Evolutionary conservation across 2,113 vertebrate genomes (phyloP).

Genomic region (Pleuronectes platessa): DNA sequence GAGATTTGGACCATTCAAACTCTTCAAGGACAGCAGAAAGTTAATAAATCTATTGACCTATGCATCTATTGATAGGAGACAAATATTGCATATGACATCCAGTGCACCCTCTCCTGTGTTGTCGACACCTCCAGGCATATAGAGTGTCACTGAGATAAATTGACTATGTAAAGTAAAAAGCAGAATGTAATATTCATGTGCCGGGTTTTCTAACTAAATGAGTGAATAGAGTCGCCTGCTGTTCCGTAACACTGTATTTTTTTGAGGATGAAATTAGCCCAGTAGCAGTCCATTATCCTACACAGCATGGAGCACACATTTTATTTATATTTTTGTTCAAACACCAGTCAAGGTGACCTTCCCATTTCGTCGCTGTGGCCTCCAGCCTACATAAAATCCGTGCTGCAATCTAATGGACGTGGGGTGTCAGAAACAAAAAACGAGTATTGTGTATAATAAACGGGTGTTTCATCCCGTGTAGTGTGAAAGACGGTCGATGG

Average conservation of each 20-base stretch:
- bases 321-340: conserved; percentile 65
- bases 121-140: conserved; percentile 8
- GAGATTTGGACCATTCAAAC: background rate
- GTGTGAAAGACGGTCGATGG: conserved; percentile 45
- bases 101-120: conserved; percentile 7
- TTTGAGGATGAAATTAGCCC: conserved; percentile 84
- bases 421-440: conserved; percentile 56
- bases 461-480: conserved; percentile 46
- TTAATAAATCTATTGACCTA: background rate
- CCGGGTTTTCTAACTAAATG: conserved; percentile 66
- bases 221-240: conserved; percentile 59
- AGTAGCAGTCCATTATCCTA: conserved; percentile 82
- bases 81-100: conserved; percentile 17
- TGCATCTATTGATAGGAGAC: conserved; percentile 10
- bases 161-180: conserved; percentile 43
- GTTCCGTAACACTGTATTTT: conserved; percentile 56
- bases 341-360: conserved; percentile 81
- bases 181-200: conserved; percentile 76
- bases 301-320: conserved; percentile 71
- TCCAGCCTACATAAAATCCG: conserved; percentile 66
- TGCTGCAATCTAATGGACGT: conserved; percentile 49
- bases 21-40: background rate
- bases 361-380: conserved; percentile 67
- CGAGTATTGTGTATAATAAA: conserved; percentile 52
- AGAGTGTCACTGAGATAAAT: conserved; percentile 3